Conservation (phyloP, 2,113 vertebrate species). For the Neodontobutis hainanensis region DNA sequence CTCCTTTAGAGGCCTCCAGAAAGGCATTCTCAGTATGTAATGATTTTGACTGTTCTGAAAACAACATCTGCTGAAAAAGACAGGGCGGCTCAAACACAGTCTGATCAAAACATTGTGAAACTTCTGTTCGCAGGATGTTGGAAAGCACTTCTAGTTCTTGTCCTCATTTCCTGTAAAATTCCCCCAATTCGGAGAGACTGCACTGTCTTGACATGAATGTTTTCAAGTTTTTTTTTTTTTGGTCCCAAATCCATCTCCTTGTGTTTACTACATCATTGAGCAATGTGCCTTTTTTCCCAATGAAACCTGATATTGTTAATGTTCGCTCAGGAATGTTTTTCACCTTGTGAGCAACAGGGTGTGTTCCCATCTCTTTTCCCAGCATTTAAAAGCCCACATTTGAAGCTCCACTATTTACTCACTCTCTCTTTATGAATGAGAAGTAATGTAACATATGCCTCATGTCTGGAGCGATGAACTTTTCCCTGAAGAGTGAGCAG, state of each 20-base stretch:
- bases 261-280: conserved; percentile 65
- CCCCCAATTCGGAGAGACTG: conserved; percentile 22
- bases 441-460: conserved; percentile 61
- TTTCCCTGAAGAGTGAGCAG: conserved; percentile 45
- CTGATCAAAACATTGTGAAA: conserved; percentile 6
- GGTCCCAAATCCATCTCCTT: conserved; percentile 38
- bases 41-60: not conserved
- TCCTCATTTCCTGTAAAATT: conserved; percentile 23
- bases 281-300: conserved; percentile 39
- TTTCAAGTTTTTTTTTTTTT: conserved; percentile 52
- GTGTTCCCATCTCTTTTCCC: conserved; percentile 43
- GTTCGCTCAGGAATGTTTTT: conserved; percentile 71
- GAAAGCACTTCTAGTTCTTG: conserved; percentile 11
- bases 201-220: conserved; percentile 63
- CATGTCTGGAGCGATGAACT: conserved; percentile 37
- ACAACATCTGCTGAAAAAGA: not conserved
- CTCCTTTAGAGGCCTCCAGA: not conserved
- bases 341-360: conserved; percentile 39
- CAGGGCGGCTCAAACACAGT: not conserved
- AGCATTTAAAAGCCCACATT: conserved; percentile 43
- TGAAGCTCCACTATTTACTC: conserved; percentile 48
- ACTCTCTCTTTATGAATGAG: conserved; percentile 65
- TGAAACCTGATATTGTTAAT: conserved; percentile 69
- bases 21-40: not conserved
- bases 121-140: not conserved